Percentiles rank a stretch among this genome's conserved stretches.
Conservation (phyloP, 2,888 invertebrate species). For the Conus canariensis region DNA sequence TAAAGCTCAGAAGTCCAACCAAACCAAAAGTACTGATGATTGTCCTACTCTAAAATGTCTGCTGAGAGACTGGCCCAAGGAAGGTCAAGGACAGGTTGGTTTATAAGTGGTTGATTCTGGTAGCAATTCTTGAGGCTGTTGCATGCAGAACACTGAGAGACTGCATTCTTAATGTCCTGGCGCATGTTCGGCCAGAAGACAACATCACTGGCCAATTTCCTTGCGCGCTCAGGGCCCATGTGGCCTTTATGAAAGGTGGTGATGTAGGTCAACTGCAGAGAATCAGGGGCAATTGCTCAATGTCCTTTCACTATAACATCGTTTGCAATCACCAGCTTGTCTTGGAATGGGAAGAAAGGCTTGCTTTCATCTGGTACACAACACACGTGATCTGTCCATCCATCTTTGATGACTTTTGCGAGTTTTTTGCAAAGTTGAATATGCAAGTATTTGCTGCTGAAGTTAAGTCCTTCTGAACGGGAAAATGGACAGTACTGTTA, state of each 20-base stretch:
- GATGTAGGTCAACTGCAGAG: not conserved
- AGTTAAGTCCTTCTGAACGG: slow-evolving; percentile 30
- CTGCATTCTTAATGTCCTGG: slow-evolving; percentile 16
- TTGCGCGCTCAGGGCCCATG: slow-evolving; percentile 3
- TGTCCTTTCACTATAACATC: slow-evolving; percentile 12
- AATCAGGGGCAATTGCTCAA: not conserved
- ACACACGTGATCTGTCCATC: slow-evolving; percentile 41
- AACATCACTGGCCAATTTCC: too few relatives aligned
- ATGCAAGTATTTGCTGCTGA: slow-evolving; percentile 22
- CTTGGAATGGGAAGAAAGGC: slow-evolving; percentile 20
- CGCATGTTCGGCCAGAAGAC: not conserved
- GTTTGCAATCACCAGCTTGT: slow-evolving; percentile 39
- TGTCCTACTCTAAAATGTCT: not conserved
- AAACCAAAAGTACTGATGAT: not conserved
- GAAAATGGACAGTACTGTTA: slow-evolving; percentile 29
- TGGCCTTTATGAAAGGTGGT: slow-evolving; percentile 7
- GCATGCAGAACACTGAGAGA: not conserved
- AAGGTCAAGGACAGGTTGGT: not conserved
- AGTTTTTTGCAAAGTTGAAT: slow-evolving; percentile 43
- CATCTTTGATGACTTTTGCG: slow-evolving; percentile 41
- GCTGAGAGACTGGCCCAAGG: not conserved
- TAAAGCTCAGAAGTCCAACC: too few relatives aligned
- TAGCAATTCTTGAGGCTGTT: not conserved
- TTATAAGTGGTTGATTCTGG: not conserved
- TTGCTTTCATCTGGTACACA: slow-evolving; percentile 14